Conservation (phyloP, 2,797 vertebrate genomes). For the Acomys russatus region DNA sequence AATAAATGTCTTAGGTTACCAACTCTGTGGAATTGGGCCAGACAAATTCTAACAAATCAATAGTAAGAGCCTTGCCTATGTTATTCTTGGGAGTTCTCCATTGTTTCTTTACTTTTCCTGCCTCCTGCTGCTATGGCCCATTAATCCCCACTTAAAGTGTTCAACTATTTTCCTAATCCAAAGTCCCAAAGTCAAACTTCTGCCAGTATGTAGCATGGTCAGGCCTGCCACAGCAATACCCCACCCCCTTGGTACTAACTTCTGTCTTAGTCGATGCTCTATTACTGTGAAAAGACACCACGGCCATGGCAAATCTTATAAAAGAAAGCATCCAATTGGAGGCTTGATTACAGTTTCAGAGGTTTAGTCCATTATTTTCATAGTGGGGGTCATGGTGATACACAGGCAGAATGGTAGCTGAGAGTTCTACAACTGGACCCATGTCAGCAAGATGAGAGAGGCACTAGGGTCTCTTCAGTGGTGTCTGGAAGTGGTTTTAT, state of each 20-base stretch:
- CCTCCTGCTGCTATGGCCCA: too few species aligned
- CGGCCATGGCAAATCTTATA: not conserved
- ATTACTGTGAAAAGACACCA: not conserved
- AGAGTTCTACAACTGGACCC: not conserved
- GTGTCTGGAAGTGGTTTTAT: slow-evolving; percentile 8
- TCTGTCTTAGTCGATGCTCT: not conserved
- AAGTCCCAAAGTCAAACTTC: not conserved
- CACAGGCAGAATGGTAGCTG: not conserved
- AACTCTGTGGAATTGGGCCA: too few species aligned
- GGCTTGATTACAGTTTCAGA: not conserved
- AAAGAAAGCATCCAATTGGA: not conserved
- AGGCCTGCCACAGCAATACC: not conserved
- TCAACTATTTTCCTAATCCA: not conserved
- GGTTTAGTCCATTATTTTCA: not conserved
- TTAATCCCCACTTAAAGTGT: not conserved
- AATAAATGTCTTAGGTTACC: not conserved
- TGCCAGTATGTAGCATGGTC: not conserved
- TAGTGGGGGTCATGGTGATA: not conserved
- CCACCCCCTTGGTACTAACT: not conserved
- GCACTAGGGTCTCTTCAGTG: not conserved
- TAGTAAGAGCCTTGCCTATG: not conserved
- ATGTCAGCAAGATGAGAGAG: not conserved
- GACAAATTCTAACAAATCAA: not conserved
- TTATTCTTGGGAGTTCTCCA: not conserved
- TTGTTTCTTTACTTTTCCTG: not conserved